Evolutionary conservation across 2,113 vertebrate species (phyloP), one percentile per base, ranked within the genome.

Genomic region (Cricetomys ansorgei): DNA sequence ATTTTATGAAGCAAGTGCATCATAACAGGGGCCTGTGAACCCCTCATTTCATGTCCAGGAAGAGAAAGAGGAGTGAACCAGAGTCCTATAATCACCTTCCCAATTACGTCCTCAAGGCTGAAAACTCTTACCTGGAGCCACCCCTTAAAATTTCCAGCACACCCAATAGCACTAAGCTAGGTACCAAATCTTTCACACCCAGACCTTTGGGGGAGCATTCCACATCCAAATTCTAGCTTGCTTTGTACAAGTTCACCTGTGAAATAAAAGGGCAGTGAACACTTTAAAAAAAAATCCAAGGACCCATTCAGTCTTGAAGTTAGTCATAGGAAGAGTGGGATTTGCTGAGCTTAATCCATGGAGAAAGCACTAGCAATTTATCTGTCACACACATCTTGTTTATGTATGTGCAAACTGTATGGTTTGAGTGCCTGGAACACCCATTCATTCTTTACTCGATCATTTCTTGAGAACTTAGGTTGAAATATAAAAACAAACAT

Each of bases 401-500:
- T 62, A 77, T 37, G 4, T 62, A 77, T 37, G 4, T n/a, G 2
- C 21, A 79, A 87, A 34, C 19, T 27, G 6, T 40, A 16, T 86
- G 5, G 27, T 50, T 57, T 77, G 16, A 84, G 59, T 40, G 1
- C 37, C 72, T 55, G 79, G 48, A 89, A 59, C 57, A 75, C 6
- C 40, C 81, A 13, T 37, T 93, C 2, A 50, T 89, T 55, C n/a
- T 27, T 83, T 87, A 86, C 37, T 59, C 34, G 67, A 0, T 27
- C 85, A 34, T 95, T 12, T 79, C 40, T 29, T 59, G 31, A 86
- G 29, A 88, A 77, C 40, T 8, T 15, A 45, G 40, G 45, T 17
- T 25, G 13, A 64, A 95, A 62, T 73, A 91, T 8, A 77, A 64
- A 92, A 64, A 50, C 17, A 91, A 7, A 89, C 86, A 83, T 79